These are phyloP conservation scores for Apeltes quadracus DNA, from an alignment of 2,113 vertebrate genomes.

Conservation along the genomic window DNA sequence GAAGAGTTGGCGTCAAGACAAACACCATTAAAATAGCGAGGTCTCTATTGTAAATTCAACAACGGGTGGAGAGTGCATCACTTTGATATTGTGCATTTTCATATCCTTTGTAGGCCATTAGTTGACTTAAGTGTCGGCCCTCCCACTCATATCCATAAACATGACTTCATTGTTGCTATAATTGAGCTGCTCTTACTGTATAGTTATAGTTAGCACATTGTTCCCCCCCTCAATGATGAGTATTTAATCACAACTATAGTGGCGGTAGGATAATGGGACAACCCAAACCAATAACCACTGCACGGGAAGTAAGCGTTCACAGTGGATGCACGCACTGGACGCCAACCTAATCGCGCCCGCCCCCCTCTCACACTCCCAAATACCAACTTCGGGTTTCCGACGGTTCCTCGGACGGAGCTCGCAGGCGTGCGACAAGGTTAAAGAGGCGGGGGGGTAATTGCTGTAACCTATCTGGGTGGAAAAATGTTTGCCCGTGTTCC, in stretches of 20 bases:
- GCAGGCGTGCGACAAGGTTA: slow-evolving; percentile 63
- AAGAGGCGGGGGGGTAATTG: slow-evolving; percentile 76
- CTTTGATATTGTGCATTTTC: not conserved
- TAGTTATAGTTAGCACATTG: slow-evolving; percentile 38
- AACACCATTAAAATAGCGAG: slow-evolving; percentile 23
- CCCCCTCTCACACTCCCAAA: not conserved
- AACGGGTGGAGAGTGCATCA: not conserved
- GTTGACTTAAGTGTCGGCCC: too few relatives aligned
- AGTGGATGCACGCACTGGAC: slow-evolving; percentile 2
- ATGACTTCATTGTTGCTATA: not conserved
- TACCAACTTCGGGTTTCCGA: slow-evolving; percentile 24
- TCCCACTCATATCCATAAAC: slow-evolving; percentile 8
- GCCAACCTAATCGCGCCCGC: slow-evolving; percentile 8
- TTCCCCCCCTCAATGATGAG: slow-evolving; percentile 12
- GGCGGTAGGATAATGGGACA: slow-evolving; percentile 18
- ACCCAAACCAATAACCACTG: slow-evolving; percentile 4
- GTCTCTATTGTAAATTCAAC: slow-evolving; percentile 27
- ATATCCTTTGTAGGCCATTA: slow-evolving; percentile 28
- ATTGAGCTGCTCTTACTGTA: slow-evolving; percentile 11
- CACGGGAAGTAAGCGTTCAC: not conserved
- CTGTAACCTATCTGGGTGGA: slow-evolving; percentile 75
- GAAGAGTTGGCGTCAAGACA: slow-evolving; percentile 21
- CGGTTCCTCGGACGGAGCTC: slow-evolving; percentile 57
- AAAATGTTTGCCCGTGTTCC: slow-evolving; percentile 73
- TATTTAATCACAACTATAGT: slow-evolving; percentile 42